Base-by-base conservation (phyloP, 1,140 invertebrate genomes). In the Drosophila truncata region DNA sequence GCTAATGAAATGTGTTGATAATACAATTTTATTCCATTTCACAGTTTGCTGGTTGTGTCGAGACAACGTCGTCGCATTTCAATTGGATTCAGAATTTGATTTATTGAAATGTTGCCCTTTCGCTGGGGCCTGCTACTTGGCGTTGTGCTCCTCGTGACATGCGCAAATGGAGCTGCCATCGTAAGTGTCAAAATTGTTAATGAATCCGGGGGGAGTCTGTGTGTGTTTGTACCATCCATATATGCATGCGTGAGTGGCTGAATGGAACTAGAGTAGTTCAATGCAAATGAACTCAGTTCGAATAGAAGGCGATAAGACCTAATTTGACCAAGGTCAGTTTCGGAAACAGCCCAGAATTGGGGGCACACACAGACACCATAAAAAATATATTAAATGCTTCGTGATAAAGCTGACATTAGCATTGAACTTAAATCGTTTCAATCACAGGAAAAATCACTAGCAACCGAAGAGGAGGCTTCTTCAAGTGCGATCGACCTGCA, bases 71-170 rank as follows among this genome's bases (percentile, higher is more conserved):
- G 64, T 67, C 69, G 64, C 69, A 52, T 82, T 82, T 62, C 55
- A 65, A 82, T 86, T 86, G 82, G 66, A 86, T 74, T 90, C 62
- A 47, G 44, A 75, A 77, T 67, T 73, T 57, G 74, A 85, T 82
- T 80, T 61, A 80, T 78, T 79, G 55, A 79, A 78, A 92, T 92
- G 91, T 60, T 82, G 88, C 88, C 91, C 91, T 78, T 92, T 80
- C 88, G 75, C 74, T 91, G 91, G 91, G 91, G 80, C 76, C 60
- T 82, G 77, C 78, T 91, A 49, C 58, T 92, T 73, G 85, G 91
- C 57, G 49, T 91, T 18, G 49, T 86, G 65, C 58, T 92, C 23
- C 54, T 91, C 29, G 60, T 91, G 41, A 83, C 82, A 58, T 64
- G 75, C 67, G 74, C 76, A 44, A 87, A 91, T 82, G 91, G 91